Evolutionary conservation across 2,888 invertebrate species (phyloP), one percentile per base, ranked within the genome.

Genomic region (Argyresthia goedartella): DNA sequence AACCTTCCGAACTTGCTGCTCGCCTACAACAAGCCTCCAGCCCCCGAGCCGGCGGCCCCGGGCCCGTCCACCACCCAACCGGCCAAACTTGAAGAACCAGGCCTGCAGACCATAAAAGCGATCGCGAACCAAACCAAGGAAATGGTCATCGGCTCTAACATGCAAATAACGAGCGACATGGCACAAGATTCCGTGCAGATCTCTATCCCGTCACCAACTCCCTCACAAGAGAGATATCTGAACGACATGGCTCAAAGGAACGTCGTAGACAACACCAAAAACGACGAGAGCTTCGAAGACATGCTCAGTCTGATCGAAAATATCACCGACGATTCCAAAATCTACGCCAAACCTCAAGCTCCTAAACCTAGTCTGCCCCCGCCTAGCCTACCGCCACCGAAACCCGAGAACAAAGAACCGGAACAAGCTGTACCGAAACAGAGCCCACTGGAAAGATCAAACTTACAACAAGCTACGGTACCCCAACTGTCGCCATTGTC

Each of bases 401-500:
- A 49, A 39, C 49, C 36, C 4, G 49, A 36, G 16, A 15, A 4
- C 8, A 49, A 49, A 16, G 49, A 49, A 13, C 3, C 14, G 2
- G 3, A 36, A 11, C 49, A 49, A 25, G 15, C 14, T 41, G 61
- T 64, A 2, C 50, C 63, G 15, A 69, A 69, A 58, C 60, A 51
- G 79, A 77, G 11, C 60, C 82, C 82, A 53, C 68, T 72, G 7
- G 84, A 84, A 51, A 71, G 66, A 61, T 62, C 69, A 59, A 79
- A 61, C 11, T 62, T 87, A 52, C 81, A 87, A 55, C 82, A 89
- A 0, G 86, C 89, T 4, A 84, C 88, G 0, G 86, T 91, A 49
- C 91, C 92, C 0, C 92, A 92, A 65, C 71, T 92, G 25, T 92
- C 92, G 0, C 92, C 92, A 0, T 68, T 93, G 1, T 92, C 92